Percentiles rank a stretch among this genome's conserved stretches.
These are phyloP conservation scores for Forbesichthys agassizii DNA, from an alignment of 2,113 vertebrate species.

Conservation along the genomic window DNA sequence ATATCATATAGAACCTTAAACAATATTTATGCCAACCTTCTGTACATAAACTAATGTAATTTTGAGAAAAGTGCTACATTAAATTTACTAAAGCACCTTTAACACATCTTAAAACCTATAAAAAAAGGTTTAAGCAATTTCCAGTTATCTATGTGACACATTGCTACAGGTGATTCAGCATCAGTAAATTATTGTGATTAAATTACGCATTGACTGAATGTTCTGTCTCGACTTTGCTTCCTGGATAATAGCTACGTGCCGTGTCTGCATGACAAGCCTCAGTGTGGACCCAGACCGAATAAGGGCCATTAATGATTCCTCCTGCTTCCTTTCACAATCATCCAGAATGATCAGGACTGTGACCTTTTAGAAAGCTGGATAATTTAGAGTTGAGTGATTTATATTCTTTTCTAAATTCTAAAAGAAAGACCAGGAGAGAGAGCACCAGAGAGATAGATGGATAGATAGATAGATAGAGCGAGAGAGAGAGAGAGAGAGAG, in stretches of 20 bases:
- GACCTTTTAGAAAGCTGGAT: slow-evolving; percentile 66
- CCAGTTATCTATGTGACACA: background rate
- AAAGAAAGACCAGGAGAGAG: slow-evolving; percentile 5
- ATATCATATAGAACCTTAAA: too few relatives aligned
- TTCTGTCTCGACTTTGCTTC: background rate
- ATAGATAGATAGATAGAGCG: background rate
- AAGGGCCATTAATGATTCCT: slow-evolving; percentile 60
- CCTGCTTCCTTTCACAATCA: slow-evolving; percentile 49
- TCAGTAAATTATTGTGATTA: background rate
- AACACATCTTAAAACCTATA: background rate
- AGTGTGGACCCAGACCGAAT: slow-evolving; percentile 22
- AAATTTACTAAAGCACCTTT: background rate
- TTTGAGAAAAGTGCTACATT: background rate
- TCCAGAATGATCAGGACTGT: slow-evolving; percentile 58
- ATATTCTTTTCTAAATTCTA: slow-evolving; percentile 45
- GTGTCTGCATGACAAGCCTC: slow-evolving; percentile 4
- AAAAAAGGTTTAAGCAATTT: background rate
- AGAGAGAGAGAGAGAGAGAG: background rate
- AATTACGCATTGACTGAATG: background rate
- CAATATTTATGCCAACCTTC: background rate
- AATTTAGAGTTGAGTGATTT: slow-evolving; percentile 64
- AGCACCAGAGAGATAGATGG: background rate
- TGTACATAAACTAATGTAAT: slow-evolving; percentile 1
- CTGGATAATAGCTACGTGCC: background rate
- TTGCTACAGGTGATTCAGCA: background rate